Conservation (phyloP, 2,113 vertebrate genomes). For the Mus pahari region DNA sequence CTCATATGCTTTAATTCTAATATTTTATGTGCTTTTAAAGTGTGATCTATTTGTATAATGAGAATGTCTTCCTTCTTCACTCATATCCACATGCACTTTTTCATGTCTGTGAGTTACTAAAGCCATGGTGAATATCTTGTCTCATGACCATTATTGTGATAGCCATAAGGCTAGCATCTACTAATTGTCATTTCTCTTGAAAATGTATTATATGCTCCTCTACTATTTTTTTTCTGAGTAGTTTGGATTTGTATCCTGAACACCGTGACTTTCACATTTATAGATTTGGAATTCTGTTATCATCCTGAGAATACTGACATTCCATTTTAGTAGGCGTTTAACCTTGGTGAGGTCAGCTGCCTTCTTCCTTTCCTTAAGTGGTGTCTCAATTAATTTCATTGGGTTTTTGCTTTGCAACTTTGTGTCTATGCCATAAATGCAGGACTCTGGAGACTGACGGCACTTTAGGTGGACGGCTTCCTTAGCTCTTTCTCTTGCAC, state of each 20-base stretch:
- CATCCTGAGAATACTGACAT: neutral
- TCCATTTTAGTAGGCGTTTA: constrained; percentile 19
- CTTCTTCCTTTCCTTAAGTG: constrained; percentile 3
- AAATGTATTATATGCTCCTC: neutral
- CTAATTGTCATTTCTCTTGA: neutral
- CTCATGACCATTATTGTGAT: neutral
- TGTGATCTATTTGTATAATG: neutral
- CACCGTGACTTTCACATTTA: neutral
- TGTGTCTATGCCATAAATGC: neutral
- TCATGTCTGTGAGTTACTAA: neutral
- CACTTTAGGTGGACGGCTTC: neutral
- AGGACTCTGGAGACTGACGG: neutral
- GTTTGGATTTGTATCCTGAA: neutral
- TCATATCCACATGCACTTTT: neutral
- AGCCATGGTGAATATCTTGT: neutral
- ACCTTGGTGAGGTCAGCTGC: neutral
- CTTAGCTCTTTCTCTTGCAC: neutral
- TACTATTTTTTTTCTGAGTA: constrained; percentile 22
- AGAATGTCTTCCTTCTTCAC: neutral
- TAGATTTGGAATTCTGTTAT: neutral
- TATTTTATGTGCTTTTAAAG: constrained; percentile 8
- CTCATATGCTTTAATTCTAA: neutral
- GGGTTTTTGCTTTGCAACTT: neutral
- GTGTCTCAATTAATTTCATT: constrained; percentile 16
- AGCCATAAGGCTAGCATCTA: neutral